Base-by-base conservation (phyloP, 2,888 invertebrate species). In the Dryadula phaetusa region DNA sequence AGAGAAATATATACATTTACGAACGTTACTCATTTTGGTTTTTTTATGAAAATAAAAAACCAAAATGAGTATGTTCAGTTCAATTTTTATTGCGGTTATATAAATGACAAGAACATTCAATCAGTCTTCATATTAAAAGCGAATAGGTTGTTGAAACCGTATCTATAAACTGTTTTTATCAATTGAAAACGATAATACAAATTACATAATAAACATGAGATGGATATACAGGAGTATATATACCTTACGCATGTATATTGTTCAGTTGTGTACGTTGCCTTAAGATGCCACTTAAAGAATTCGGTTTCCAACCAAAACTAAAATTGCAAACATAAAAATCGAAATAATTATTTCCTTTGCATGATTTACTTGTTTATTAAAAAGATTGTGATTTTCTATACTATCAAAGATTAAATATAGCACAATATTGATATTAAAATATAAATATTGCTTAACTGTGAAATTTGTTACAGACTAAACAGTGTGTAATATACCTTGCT, bases 401-500 rank as follows among this genome's bases (percentile, higher is more conserved):
- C 16, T n/a, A 42, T 69, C 66, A 72, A 76, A 70, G 73, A 75
- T 74, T 74, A 75, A 74, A 75, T 69, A 68, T 71, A 76, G 75
- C 75, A 75, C 76, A 71, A 7, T 37, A 12, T 37, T 37, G n/a
- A n/a, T 37, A 37, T 37, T 65, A 67, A 68, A 63, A 67, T 65
- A 67, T 72, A 77, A 77, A 79, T 80, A 81, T 80, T 76, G 74
- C 74, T 77, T 75, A 77, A 80, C 79, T 77, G 74, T 74, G 78
- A 75, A 76, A 81, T 80, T 77, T 81, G 79, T 79, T 76, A 77
- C 67, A 67, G 71, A 69, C 22, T 74, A 78, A 79, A 77, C 67
- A 74, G 72, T 72, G 70, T 71, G 46, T 74, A 72, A 70, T 77
- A 76, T 84, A 85, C 83, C 80, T 82, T 81, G 82, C 84, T 62